Evolutionary conservation across 1,140 invertebrate species (phyloP), one percentile per base, ranked within the genome.

Genomic region (Lanistes nyassanus): DNA sequence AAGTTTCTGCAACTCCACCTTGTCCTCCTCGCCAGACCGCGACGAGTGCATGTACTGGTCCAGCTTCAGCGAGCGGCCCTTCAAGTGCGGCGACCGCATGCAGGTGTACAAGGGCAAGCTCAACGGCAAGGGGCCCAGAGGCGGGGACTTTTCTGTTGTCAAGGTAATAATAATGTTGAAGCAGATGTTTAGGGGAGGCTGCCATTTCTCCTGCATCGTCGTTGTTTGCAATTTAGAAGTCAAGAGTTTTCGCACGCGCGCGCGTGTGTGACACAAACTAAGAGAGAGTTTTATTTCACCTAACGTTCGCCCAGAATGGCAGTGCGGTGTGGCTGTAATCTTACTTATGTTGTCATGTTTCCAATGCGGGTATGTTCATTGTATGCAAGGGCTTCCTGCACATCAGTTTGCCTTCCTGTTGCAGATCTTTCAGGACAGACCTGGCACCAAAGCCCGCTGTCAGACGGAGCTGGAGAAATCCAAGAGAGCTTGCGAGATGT

Each of bases 111-210:
- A 62, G 31, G 75, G 75, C 11, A 70, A 72, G 16, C 75, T 76
- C 7, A 76, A 76, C 53, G 75, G 75, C 3, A 76, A 67, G 37
- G 75, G 75, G 9, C 75, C 75, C 16, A 53, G 69, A 39, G 70
- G 67, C 13, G 75, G 75, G 3, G 68, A 76, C 62, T 65, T 76
- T 55, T 70, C 56, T 31, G 56, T 55, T 56, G 70, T 76, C 62
- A 76, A 76, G 69, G 64, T 72, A 34, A 34, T 36, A 11, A 19
- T 11, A n/a, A 60, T 60, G 23, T 60, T 31, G 11, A 60, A 23
- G 6, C 29, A 26, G 19, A 1, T 16, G 42, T 13, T 13, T 3
- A 16, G 1, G 19, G 0, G 42, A 47, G 1, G 9, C 42, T 47
- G n/a, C 19, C 9, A 47, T 47, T 47, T 16, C 42, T 47, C 42